Evolutionary conservation across 2,797 vertebrate genomes (phyloP), one percentile per base, ranked within the genome.

Genomic region (Dermochelys coriacea): DNA sequence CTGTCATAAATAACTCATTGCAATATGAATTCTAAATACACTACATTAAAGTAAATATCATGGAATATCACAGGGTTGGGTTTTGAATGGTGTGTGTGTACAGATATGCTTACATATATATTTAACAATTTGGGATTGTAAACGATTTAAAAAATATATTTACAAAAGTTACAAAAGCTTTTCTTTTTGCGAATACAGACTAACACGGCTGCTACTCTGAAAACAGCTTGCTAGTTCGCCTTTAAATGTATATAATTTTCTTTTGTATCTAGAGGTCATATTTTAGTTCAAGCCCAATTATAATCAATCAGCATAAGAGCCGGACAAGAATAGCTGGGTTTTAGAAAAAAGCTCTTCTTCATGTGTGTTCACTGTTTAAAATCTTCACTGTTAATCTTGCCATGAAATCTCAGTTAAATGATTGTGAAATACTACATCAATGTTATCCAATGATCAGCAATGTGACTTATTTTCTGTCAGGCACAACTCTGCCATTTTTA

Each of bases 401-500:
- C 77, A 16, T 84, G 75, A 93, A 97, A 97, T 97, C 94, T 95
- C 91, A 93, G 90, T 95, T 95, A 95, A 96, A 93, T 92, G 71
- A 96, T 87, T 94, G 93, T 78, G 80, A 88, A 95, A 94, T 95
- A 95, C 78, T 89, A 82, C 86, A 92, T 96, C 96, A 92, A 95
- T 97, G 95, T 93, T 97, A 96, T 96, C 95, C 21, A 0, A 50
- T 90, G 88, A 97, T 96, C 87, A 96, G 91, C 94, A 94, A 41
- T 93, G 89, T 74, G 86, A 96, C 75, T 97, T 97, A 94, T 97
- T 98, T 97, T 96, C 96, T 97, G 91, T 97, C 90, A 87, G 93
- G 94, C 89, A 86, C 93, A 95, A 93, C 90, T 95, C 95, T 80
- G 95, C 96, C 55, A 41, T 94, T 97, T 97, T 97, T 96, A 97